Percentiles rank a stretch among this genome's conserved stretches.
Evolutionary conservation across 2,888 invertebrate genomes (phyloP).

Genomic region (Cephonodes hylas): DNA sequence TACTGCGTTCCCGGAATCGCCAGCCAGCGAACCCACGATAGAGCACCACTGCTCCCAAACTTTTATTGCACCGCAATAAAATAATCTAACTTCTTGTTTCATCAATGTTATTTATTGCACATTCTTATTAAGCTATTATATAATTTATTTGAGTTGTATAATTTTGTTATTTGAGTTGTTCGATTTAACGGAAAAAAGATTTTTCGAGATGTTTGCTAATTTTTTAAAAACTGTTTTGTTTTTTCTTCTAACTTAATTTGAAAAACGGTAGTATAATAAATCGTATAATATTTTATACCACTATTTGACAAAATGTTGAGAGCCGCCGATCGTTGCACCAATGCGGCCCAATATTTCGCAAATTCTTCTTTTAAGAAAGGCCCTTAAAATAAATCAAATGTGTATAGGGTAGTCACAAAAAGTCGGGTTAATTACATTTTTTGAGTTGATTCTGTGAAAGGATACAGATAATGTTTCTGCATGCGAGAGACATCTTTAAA

Average conservation of each 20-base stretch:
- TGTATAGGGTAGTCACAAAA: conserved; percentile 73
- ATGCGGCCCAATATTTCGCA: conserved; percentile 75
- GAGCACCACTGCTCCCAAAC: conserved; percentile 51
- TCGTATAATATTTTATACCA: not conserved
- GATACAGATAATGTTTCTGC: conserved; percentile 64
- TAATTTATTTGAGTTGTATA: too few species aligned
- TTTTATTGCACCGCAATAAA: conserved; percentile 23
- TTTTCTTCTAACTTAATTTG: too few species aligned
- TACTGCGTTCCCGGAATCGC: conserved; percentile 68
- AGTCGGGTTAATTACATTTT: conserved; percentile 74
- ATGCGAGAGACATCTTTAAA: conserved; percentile 12
- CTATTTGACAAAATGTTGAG: conserved; percentile 40
- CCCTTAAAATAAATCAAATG: conserved; percentile 78
- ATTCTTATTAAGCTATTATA: too few species aligned
- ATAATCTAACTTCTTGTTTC: not conserved
- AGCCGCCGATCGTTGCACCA: conserved; percentile 46
- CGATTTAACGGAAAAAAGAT: too few species aligned
- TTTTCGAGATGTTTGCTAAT: too few species aligned
- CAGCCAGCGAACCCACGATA: conserved; percentile 44
- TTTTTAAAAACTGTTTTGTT: too few species aligned
- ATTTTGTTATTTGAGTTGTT: too few species aligned
- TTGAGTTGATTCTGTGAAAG: conserved; percentile 48
- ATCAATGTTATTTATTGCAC: too few species aligned
- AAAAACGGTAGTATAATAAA: not conserved
- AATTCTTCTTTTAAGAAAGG: conserved; percentile 76